phyloP scores from a whole-genome alignment of 2,797 vertebrate genomes.

The Takifugu ocellatus region DNA sequence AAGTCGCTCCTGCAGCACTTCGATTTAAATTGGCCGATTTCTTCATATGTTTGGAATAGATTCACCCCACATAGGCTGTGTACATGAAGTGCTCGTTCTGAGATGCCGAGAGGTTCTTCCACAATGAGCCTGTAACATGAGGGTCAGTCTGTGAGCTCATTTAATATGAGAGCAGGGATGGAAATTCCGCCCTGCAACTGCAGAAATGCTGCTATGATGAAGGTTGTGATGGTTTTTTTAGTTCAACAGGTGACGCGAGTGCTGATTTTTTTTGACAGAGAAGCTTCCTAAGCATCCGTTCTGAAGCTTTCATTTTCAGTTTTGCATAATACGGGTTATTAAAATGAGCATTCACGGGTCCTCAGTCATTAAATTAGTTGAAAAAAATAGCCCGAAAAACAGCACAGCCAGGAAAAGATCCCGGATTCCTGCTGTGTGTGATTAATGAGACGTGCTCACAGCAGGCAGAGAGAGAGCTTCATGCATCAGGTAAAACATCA shows the following conservation, averaged over 20 bases:
- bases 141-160: no score
- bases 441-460: constrained; percentile 33
- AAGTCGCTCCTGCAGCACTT: no score
- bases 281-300: not conserved
- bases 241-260: constrained; percentile 5
- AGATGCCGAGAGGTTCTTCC: no score
- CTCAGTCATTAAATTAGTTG: constrained; percentile 31
- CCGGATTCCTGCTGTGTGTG: constrained; percentile 21
- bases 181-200: no score
- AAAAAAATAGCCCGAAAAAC: constrained; percentile 24
- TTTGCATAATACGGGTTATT: constrained; percentile 20
- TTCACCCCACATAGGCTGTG: no score
- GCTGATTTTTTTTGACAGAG: not conserved
- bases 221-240: not conserved
- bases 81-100: no score
- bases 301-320: constrained; percentile 1
- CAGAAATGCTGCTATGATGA: no score
- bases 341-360: not conserved
- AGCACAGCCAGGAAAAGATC: constrained; percentile 23
- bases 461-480: constrained; percentile 15
- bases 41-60: no score
- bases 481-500: constrained; percentile 25
- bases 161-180: no score
- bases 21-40: no score
- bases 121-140: no score